Evolutionary conservation across 2,113 vertebrate genomes (phyloP), one percentile per base, ranked within the genome.

Genomic region (Thunnus maccoyii): DNA sequence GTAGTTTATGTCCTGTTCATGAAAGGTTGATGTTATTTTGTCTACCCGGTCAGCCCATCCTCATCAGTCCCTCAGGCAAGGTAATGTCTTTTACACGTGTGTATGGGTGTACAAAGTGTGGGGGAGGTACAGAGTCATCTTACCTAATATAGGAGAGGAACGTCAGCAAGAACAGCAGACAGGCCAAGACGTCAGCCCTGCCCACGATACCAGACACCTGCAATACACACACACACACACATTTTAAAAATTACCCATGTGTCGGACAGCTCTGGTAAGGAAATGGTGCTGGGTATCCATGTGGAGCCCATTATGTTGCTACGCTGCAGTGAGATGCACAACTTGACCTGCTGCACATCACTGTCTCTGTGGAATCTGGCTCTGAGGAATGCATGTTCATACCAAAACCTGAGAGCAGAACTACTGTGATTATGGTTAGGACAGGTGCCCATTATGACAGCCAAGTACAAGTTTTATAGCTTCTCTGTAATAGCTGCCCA

Each of bases 131-230:
- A 15, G 6, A 36, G 36, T 71, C 9, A 7, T 62, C 94, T 18
- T 95, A 99, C 98, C 97, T 97, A 89, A 95, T 95, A 94, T 99
- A 99, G 94, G 95, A 97, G 94, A 98, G 97, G 94, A 99, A 99
- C 41, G 97, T 95, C 93, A 99, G 90, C 77, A 99, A 94, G 87
- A 99, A 99, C 80, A 99, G 94, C 76, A 99, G 91, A 78, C 98
- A 97, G 1, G 98, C 97, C 32, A 99, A 87, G 72, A 99, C 96
- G 10, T 99, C 98, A 0, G 98, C 98, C 93, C 98, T 96, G 82
- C 98, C 98, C 62, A 99, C 98, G 57, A 99, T 97, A 20, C 98
- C 98, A 74, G 98, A 97, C 89, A 99, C 98, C 98, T 99, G 89
- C 25, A 86, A 85, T 46, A 80, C 58, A 88, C 64, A 84, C 82